Percentiles rank a stretch among this genome's conserved stretches.
Evolutionary conservation across 1,140 invertebrate species (phyloP).

Genomic region (Drosophila willistoni): DNA sequence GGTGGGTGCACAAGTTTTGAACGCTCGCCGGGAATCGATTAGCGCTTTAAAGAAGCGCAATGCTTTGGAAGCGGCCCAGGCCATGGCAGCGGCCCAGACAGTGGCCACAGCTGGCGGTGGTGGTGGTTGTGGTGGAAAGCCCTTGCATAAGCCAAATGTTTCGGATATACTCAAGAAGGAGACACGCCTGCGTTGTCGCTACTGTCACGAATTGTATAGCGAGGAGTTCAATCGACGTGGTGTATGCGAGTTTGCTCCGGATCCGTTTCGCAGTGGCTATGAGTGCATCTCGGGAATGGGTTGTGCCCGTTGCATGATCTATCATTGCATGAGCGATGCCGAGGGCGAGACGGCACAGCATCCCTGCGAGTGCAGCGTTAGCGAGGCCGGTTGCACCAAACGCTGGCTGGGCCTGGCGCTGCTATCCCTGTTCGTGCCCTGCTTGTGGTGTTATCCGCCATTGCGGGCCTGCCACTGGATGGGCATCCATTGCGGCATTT

Average conservation of each 20-base stretch:
- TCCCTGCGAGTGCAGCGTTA: constrained; percentile 89
- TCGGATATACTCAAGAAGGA: constrained; percentile 75
- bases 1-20: constrained; percentile 82
- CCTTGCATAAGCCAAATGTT: constrained; percentile 71
- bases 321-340: constrained; percentile 95
- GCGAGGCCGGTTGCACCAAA: constrained; percentile 85
- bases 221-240: constrained; percentile 92
- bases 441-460: constrained; percentile 96
- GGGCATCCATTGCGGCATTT: constrained; percentile 90
- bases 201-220: constrained; percentile 89
- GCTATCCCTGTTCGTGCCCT: constrained; percentile 94
- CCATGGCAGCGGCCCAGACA: constrained; percentile 69
- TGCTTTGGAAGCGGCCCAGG: constrained; percentile 73
- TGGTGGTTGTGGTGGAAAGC: constrained; percentile 31
- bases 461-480: constrained; percentile 92
- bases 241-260: constrained; percentile 94
- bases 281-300: constrained; percentile 92
- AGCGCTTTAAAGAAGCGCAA: constrained; percentile 86
- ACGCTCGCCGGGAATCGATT: constrained; percentile 85
- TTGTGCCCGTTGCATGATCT: constrained; percentile 94
- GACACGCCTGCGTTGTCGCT: constrained; percentile 80
- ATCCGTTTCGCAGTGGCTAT: constrained; percentile 91
- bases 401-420: constrained; percentile 93
- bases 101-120: constrained; percentile 23
- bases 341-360: constrained; percentile 91